phyloP scores from a whole-genome alignment of 2,797 vertebrate genomes.

The Bucorvus abyssinicus region DNA sequence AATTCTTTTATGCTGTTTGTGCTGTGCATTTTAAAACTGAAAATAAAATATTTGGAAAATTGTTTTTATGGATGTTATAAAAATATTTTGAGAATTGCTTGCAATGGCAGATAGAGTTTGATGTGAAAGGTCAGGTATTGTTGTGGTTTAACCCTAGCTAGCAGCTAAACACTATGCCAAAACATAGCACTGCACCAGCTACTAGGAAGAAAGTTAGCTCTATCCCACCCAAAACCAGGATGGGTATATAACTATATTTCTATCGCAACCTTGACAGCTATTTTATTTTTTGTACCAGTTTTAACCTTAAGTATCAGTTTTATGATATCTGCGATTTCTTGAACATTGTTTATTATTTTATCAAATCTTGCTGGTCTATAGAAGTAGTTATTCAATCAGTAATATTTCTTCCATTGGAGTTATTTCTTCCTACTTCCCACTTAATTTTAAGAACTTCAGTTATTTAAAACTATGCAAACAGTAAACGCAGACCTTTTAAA shows the following conservation, averaged over 20 bases:
- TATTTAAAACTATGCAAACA: not conserved
- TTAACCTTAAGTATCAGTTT: not conserved
- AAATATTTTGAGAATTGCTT: not conserved
- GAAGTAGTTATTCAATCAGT: constrained; percentile 13
- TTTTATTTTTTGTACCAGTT: not conserved
- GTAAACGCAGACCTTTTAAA: not conserved
- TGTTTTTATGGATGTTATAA: not conserved
- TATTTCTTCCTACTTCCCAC: constrained; percentile 15
- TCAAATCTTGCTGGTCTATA: constrained; percentile 31
- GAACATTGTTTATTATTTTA: not conserved
- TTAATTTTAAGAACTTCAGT: not conserved
- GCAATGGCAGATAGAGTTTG: not conserved
- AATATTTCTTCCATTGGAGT: not conserved
- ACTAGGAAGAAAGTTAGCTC: not conserved
- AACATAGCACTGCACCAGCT: not conserved
- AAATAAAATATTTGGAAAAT: not conserved
- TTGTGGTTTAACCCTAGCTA: no score
- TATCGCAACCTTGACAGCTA: not conserved
- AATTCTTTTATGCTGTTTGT: not conserved
- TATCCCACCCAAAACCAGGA: not conserved
- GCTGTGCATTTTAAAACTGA: not conserved
- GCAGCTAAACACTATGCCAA: not conserved
- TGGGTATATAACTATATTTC: not conserved
- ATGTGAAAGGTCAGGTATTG: not conserved
- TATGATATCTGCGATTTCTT: not conserved